phyloP scores from a whole-genome alignment of 2,888 invertebrate species.

The Hirtodrosophila trivittata region DNA sequence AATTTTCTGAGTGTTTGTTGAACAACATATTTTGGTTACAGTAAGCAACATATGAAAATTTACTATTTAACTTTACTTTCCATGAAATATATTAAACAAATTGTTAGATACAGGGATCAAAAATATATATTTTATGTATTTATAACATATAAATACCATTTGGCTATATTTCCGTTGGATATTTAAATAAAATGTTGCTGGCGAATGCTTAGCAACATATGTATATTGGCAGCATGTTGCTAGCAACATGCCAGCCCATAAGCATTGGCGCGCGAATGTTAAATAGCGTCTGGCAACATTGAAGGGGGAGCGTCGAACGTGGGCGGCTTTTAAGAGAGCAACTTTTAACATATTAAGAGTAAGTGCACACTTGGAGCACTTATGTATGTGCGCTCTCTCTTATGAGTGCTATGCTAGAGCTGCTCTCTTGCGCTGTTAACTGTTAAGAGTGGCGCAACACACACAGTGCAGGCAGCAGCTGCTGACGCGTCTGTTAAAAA shows the following conservation, averaged over 20 bases:
- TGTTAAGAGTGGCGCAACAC: slow-evolving; percentile 29
- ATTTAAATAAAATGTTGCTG: slow-evolving; percentile 1
- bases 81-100: no score
- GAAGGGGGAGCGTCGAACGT: not conserved
- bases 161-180: no score
- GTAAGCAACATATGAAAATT: no score
- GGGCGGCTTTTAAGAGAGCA: slow-evolving; percentile 8
- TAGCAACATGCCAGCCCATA: not conserved
- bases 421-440: slow-evolving; percentile 54
- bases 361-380: not conserved
- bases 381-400: not conserved
- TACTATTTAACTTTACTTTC: no score
- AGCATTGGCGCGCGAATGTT: slow-evolving; percentile 21
- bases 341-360: slow-evolving; percentile 37
- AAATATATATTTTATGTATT: no score
- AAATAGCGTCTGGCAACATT: slow-evolving; percentile 11
- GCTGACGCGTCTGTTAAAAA: slow-evolving; percentile 60
- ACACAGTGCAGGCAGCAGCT: slow-evolving; percentile 31
- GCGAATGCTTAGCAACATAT: not conserved
- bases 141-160: no score
- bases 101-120: no score
- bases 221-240: not conserved
- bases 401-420: not conserved
- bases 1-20: no score
- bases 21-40: no score